A percentile compares a stretch with the other conserved stretches of the same genome.
Evolutionary conservation across 1,140 invertebrate genomes (phyloP).

Genomic region (Platorchestia sp.): DNA sequence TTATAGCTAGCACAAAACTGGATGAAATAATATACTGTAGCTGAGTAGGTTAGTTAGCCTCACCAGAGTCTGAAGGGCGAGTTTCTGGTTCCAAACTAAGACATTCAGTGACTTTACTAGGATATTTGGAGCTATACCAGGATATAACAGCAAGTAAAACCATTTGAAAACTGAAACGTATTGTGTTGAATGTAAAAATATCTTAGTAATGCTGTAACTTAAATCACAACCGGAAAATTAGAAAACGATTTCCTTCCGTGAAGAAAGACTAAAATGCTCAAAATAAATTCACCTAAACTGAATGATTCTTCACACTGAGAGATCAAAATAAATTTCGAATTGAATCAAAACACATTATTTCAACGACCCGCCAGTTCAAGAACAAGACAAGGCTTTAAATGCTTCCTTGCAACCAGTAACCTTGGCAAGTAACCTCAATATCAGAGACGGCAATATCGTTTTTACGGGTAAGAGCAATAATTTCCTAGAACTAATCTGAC

Average conservation of each 20-base stretch:
- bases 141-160: neutral
- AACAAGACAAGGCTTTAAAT: neutral
- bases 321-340: neutral
- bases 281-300: neutral
- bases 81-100: too few species aligned
- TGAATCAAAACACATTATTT: neutral
- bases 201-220: too few species aligned
- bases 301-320: neutral
- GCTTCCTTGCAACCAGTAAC: neutral
- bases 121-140: neutral
- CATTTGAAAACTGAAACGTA: neutral
- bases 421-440: constrained; percentile 1
- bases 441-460: neutral
- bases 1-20: neutral
- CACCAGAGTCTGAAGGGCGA: neutral
- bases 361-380: neutral
- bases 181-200: too few species aligned
- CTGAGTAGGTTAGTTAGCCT: neutral
- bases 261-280: neutral
- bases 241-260: too few species aligned
- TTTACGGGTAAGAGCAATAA: neutral
- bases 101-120: too few species aligned
- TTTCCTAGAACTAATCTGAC: neutral
- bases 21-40: neutral
- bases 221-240: too few species aligned